Evolutionary conservation across 2,888 invertebrate genomes (phyloP).

Genomic region (Hymenopus coronatus): DNA sequence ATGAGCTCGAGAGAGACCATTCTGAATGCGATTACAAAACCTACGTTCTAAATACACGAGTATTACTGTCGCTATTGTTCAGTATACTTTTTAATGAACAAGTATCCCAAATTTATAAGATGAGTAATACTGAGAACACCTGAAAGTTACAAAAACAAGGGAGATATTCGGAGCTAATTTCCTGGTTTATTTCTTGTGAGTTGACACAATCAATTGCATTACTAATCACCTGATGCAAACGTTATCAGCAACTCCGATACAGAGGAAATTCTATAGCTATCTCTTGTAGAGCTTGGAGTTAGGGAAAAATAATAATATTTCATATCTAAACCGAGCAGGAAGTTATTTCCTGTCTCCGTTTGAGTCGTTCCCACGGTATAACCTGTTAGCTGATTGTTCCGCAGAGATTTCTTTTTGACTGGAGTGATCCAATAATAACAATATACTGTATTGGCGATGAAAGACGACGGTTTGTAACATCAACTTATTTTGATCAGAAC

Average conservation of each 20-base stretch:
- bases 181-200: neutral
- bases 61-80: too few relatives aligned
- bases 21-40: too few relatives aligned
- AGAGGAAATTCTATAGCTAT: neutral
- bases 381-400: neutral
- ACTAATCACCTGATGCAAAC: neutral
- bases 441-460: too few relatives aligned
- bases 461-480: too few relatives aligned
- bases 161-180: neutral
- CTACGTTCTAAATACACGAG: too few relatives aligned
- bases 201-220: neutral
- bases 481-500: too few relatives aligned
- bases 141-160: too few relatives aligned
- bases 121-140: too few relatives aligned
- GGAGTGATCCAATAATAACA: too few relatives aligned
- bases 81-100: too few relatives aligned
- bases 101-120: too few relatives aligned
- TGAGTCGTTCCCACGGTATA: neutral
- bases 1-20: too few relatives aligned
- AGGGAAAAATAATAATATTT: neutral
- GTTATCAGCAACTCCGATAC: neutral
- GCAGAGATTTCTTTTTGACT: neutral
- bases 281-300: neutral
- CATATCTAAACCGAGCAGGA: neutral
- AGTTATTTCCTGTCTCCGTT: neutral